Evolutionary conservation across 2,888 invertebrate species (phyloP), one percentile per base, ranked within the genome.

Genomic region (Macrophya annulata): DNA sequence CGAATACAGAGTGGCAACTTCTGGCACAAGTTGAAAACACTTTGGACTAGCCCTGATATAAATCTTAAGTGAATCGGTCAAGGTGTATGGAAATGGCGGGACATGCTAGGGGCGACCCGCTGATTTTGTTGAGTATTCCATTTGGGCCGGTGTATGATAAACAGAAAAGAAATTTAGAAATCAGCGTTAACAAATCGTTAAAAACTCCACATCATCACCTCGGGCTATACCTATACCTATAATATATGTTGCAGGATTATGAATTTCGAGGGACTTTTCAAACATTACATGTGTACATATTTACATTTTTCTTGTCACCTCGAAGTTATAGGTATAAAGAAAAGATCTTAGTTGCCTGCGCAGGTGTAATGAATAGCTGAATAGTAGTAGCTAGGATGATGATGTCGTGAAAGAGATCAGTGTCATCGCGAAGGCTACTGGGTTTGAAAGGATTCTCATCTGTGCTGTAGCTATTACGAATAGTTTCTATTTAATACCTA

Each of bases 341-440:
- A 62, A 25, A 62, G 37, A 68, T 31, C 31, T 68, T 68, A 12
- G 12, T 37, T 68, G 68, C 37, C 68, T 17, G 37, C n/a, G 55
- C 31, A 31, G 37, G 17, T 37, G 15, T 68, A 68, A 68, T 37
- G 68, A 68, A 68, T 37, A 68, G 68, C 68, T 68, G 68, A 68
- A 68, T 68, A 68, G 68, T 15, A 68, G 37, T 5, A 25, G 62
- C 55, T 62, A 37, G 37, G 68, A 21, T 43, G 45, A 40, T 72
- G 72, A 45, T 72, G 72, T 72, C 21, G 43, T 72, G 72, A 72
- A 72, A 72, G 25, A 21, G 43, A 31, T 10, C 25, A 25, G 62
- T 72, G 25, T 72, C 72, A 72, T 40, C 45, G 43, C 21, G 45
- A 45, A 72, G 45, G 72, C 72, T 72, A 45, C 72, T 40, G n/a